Base-by-base conservation (phyloP, 1,140 invertebrate genomes). In the Ostrea denselamellosa region DNA sequence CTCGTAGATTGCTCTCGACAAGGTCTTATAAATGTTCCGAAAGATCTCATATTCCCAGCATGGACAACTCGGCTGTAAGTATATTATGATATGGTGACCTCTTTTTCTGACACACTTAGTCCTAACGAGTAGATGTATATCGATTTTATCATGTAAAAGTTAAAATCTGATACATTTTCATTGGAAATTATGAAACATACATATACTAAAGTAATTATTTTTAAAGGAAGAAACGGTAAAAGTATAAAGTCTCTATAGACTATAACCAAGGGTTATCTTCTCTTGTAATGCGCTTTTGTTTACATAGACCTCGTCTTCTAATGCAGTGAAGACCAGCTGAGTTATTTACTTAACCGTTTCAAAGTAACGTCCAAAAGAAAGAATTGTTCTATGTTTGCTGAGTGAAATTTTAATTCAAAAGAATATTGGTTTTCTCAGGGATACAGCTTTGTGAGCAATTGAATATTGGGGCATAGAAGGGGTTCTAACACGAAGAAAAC, bases 31-130 rank as follows among this genome's bases (percentile, higher is more conserved):
- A 82, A 81, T 51, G 86, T 87, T 62, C 86, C 86, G 51, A 87
- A 87, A 28, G 86, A 87, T 25, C 68, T 77, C 68, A 77, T 77
- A n/a, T 53, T 84, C 10, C 86, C 86, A 22, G 58, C 65, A 8
- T 87, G 86, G 86, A 82, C 83, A 65, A 87, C 86, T n/a, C 77
- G 86, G 52, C 22, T 87, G 81, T 83, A 87, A 87, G 86, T 87
- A 87, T n/a, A n/a, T n/a, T n/a, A n/a, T n/a, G n/a, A n/a, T n/a
- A n/a, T n/a, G n/a, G 51, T 84, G 65, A 77, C 65, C 85, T 51
- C 68, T 53, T 62, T 68, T 85, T 85, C 65, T 86, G n/a, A 51
- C 51, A 17, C 51, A 52, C 51, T 28, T 82, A 8, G 19, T 10
- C 10, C 9, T 82, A 28, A n/a, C 4, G 77, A n/a, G 77, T 51